These are phyloP conservation scores for Orius laevigatus DNA, from an alignment of 1,140 invertebrate species.

Conservation along the genomic window DNA sequence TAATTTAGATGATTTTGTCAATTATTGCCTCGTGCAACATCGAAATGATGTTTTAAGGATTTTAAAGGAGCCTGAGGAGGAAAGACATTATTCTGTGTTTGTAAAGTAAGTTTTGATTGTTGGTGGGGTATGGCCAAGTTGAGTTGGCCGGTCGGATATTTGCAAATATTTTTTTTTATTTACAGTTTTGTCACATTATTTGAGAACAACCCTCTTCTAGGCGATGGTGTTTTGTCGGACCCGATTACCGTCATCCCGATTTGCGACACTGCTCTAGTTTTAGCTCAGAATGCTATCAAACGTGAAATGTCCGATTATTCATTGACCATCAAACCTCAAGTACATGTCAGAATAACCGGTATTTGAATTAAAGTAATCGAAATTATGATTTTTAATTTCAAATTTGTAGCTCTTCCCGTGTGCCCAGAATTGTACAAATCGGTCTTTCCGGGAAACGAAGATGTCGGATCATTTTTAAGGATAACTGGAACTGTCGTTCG, in stretches of 20 bases:
- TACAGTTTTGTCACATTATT: constrained; percentile 46
- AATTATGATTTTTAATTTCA: not conserved
- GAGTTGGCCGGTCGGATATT: too few relatives aligned
- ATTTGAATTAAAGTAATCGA: constrained; percentile 8
- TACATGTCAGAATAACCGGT: constrained; percentile 41
- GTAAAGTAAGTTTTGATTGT: constrained; percentile 12
- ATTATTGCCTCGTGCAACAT: too few relatives aligned
- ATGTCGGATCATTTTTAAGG: constrained; percentile 48
- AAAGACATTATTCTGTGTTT: constrained; percentile 6
- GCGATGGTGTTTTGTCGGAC: constrained; percentile 35
- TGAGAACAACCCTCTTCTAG: constrained; percentile 36
- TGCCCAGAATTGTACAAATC: constrained; percentile 39
- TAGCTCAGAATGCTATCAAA: constrained; percentile 39
- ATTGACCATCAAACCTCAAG: constrained; percentile 40
- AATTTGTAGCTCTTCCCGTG: constrained; percentile 35
- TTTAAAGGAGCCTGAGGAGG: too few relatives aligned
- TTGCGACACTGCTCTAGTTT: constrained; percentile 42
- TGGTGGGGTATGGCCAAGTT: not conserved
- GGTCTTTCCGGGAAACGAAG: constrained; percentile 44
- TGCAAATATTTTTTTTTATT: constrained; percentile 12
- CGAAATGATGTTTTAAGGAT: too few relatives aligned
- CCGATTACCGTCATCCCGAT: constrained; percentile 37
- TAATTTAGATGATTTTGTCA: too few relatives aligned
- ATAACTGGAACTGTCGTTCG: constrained; percentile 52
- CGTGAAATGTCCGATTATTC: constrained; percentile 27